These are phyloP conservation scores for Girardinichthys multiradiatus DNA, from an alignment of 2,113 vertebrate species.

Conservation along the genomic window DNA sequence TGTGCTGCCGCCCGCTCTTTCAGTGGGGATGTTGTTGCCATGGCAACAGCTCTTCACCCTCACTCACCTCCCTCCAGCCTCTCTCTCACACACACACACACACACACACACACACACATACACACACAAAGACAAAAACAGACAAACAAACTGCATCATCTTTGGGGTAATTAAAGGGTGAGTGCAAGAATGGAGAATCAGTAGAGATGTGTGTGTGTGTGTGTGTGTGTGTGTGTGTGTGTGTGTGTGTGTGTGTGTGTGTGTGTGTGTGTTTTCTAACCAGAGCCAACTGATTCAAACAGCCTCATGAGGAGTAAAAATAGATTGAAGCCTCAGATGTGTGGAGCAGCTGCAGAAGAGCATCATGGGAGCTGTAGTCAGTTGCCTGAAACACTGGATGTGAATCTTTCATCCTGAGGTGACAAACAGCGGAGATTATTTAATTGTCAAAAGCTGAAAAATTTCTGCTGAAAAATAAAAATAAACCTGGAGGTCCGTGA, in stretches of 20 bases:
- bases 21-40: slow-evolving; percentile 63
- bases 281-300: slow-evolving; percentile 50
- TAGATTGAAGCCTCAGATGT: slow-evolving; percentile 20
- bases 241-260: too few relatives aligned
- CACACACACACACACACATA: slow-evolving; percentile 18
- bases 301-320: slow-evolving; percentile 45
- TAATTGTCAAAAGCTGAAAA: too few relatives aligned
- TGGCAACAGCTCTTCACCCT: slow-evolving; percentile 61
- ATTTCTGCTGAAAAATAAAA: too few relatives aligned
- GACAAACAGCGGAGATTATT: too few relatives aligned
- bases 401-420: too few relatives aligned
- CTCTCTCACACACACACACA: slow-evolving; percentile 5
- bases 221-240: too few relatives aligned
- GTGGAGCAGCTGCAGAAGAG: neutral
- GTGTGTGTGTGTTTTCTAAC: slow-evolving; percentile 26
- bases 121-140: neutral
- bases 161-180: slow-evolving; percentile 72
- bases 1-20: slow-evolving; percentile 43
- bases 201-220: neutral
- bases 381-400: too few relatives aligned
- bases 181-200: neutral
- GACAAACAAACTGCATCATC: slow-evolving; percentile 36
- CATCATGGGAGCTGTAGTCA: slow-evolving; percentile 15
- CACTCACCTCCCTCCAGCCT: slow-evolving; percentile 6
- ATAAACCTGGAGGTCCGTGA: too few relatives aligned